Base-by-base conservation (phyloP, 2,888 invertebrate genomes). In the Melinaea menophilus region DNA sequence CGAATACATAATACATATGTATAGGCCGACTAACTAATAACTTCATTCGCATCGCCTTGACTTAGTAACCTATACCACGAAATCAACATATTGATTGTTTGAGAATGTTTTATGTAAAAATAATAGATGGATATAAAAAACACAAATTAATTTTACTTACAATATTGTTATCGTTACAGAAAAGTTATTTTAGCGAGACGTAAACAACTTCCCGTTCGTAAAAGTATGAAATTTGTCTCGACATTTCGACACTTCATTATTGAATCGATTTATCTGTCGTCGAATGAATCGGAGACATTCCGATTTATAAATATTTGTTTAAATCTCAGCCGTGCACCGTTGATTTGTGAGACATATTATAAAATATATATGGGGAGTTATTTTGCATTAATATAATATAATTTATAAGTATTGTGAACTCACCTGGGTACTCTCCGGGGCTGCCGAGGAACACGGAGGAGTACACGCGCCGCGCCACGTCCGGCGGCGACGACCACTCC, bases 401-500 rank as follows among this genome's bases (percentile, higher is more conserved):
- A 22, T 22, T 22, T 22, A 1, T 22, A 22, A 22, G 60, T 59
- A 47, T 54, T 58, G 64, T 58, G 64, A 63, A 90, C 86, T 90
- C 91, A 93, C 93, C 93, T 85, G 91, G 91, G 84, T 88, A 94
- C 93, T 94, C 92, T 91, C 95, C 95, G 85, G 96, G 96, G 92
- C 96, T 96, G 90, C 96, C 96, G 88, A 97, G 95, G 94, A 96
- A 96, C 92, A 97, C 96, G 88, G 96, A 96, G 91, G 96, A 96
- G 92, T 96, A 97, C 75, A 95, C 95, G 84, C 96, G 95, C 92
- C 96, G 94, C 91, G 96, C 95, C 77, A 96, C 95, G 88, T 96
- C 96, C 75, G 95, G 95, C 77, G 95, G 95, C 77, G 95, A 95
- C 75, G 95, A 96, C 96, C 96, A 96, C 88, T 96, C 96, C 89